Conservation (phyloP, 23 tunicate species). For the Diplosoma virens region DNA sequence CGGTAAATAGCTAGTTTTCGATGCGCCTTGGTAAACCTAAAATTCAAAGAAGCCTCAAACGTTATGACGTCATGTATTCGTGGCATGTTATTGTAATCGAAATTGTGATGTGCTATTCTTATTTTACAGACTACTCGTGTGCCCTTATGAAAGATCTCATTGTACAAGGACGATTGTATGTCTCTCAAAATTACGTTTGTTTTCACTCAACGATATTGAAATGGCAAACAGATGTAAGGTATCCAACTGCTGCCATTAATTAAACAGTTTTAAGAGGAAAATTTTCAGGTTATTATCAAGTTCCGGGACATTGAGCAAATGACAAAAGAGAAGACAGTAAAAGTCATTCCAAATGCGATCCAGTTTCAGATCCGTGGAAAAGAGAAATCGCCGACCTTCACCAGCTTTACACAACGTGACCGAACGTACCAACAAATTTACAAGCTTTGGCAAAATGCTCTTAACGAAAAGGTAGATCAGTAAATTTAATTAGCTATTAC, state of each 20-base stretch:
- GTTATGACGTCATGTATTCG: too few species aligned
- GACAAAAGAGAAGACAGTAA: constrained; percentile 86
- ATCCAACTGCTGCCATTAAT: not conserved
- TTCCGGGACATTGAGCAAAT: constrained; percentile 64
- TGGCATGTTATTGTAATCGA: too few species aligned
- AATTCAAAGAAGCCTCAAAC: too few species aligned
- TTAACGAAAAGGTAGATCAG: constrained; percentile 51
- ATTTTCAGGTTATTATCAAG: constrained; percentile 48
- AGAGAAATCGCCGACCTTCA: constrained; percentile 63
- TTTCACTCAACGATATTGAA: constrained; percentile 90
- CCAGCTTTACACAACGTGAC: constrained; percentile 96
- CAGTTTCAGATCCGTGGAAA: constrained; percentile 49
- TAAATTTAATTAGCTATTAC: not conserved
- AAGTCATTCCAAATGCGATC: constrained; percentile 95
- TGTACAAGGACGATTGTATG: constrained; percentile 96
- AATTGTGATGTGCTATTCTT: not conserved
- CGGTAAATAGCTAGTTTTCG: constrained; percentile 36
- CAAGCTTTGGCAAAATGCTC: constrained; percentile 70
- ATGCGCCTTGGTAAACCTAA: too few species aligned
- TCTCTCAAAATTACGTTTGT: constrained; percentile 91
- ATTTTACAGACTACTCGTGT: constrained; percentile 72
- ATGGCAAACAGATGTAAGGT: constrained; percentile 88
- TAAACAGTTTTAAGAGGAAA: not conserved
- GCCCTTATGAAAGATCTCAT: constrained; percentile 92
- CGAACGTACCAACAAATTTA: constrained; percentile 49